phyloP scores from a whole-genome alignment of 2,113 vertebrate species.

The Ailurus styani region DNA sequence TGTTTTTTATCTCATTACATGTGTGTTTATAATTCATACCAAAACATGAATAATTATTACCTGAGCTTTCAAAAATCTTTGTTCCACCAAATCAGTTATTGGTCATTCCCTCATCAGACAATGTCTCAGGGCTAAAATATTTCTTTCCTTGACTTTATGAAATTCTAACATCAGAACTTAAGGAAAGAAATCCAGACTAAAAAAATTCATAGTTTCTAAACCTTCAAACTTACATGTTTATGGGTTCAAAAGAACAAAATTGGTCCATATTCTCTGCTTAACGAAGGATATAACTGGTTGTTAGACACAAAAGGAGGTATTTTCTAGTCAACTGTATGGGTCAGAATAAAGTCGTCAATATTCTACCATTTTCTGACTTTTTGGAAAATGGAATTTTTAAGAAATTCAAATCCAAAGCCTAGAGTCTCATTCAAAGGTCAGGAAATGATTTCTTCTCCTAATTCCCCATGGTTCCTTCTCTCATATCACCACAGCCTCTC shows the following conservation, averaged over 20 bases:
- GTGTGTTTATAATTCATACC: neutral
- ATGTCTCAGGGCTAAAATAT: neutral
- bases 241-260: neutral
- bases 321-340: neutral
- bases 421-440: neutral
- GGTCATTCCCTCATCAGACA: neutral
- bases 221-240: neutral
- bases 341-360: neutral
- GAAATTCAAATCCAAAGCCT: neutral
- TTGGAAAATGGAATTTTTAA: neutral
- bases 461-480: neutral
- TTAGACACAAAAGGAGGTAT: neutral
- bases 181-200: neutral
- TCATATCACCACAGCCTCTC: fast-evolving
- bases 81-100: neutral
- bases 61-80: neutral
- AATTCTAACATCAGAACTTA: neutral
- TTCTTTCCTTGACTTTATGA: neutral
- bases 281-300: neutral
- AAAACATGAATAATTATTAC: neutral
- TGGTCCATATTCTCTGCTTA: neutral
- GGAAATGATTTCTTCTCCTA: neutral
- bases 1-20: neutral
- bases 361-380: neutral
- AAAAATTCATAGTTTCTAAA: neutral